These are phyloP conservation scores for Ailuropoda melanoleuca DNA, from an alignment of 2,113 vertebrate species.

Conservation along the genomic window DNA sequence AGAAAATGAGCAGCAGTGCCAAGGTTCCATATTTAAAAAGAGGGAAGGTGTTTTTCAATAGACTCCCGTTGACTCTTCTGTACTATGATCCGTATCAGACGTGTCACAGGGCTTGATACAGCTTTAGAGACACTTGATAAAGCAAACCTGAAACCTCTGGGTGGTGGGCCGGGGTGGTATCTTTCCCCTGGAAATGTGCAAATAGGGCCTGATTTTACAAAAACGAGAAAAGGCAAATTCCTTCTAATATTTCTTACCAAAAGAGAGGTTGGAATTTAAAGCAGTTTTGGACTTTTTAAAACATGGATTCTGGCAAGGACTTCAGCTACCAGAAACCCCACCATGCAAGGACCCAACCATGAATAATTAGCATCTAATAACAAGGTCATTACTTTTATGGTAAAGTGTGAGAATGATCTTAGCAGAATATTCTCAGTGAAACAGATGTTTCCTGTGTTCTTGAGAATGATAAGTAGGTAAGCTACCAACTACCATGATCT, in stretches of 20 bases:
- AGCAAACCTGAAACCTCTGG: not conserved
- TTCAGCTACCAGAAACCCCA: not conserved
- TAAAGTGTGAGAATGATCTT: not conserved
- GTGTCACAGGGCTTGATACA: not conserved
- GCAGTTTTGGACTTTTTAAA: not conserved
- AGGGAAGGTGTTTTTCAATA: not conserved
- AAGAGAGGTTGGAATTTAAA: slow-evolving; percentile 3
- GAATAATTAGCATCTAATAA: not conserved
- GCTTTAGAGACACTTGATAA: not conserved
- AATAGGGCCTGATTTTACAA: not conserved
- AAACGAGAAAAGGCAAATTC: not conserved
- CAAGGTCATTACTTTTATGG: not conserved
- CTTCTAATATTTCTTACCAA: not conserved
- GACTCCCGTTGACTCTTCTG: not conserved
- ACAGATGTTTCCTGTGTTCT: not conserved
- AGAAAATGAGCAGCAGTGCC: not conserved
- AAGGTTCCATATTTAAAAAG: not conserved
- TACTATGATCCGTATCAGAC: not conserved
- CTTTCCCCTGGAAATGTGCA: not conserved
- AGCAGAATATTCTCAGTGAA: not conserved
- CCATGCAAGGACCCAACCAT: not conserved
- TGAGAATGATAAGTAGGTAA: not conserved
- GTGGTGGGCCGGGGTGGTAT: not conserved
- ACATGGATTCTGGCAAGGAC: not conserved
- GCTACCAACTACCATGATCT: not conserved